These are phyloP conservation scores for Euzetes globulus DNA, from an alignment of 2,888 invertebrate genomes.

Conservation along the genomic window DNA sequence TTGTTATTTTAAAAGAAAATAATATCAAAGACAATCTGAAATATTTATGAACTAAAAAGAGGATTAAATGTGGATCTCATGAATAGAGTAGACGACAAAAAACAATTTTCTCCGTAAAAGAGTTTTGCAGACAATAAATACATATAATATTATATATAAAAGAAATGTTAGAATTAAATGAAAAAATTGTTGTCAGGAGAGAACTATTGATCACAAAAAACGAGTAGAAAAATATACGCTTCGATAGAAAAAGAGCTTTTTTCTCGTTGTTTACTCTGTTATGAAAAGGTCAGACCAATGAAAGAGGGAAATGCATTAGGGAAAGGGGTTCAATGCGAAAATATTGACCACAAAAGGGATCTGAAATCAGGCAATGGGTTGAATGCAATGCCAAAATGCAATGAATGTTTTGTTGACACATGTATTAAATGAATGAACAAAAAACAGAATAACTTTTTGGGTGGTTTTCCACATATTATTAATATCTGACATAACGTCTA, in stretches of 20 bases:
- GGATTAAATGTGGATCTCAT: not conserved
- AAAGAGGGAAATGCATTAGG: not conserved
- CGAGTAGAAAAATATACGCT: not conserved
- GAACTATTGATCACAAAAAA: not conserved
- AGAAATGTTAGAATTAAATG: not conserved
- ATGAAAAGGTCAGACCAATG: constrained; percentile 12
- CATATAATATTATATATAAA: not conserved
- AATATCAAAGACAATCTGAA: not conserved
- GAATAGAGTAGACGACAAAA: not conserved
- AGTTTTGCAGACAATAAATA: not conserved
- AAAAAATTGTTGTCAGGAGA: not conserved
- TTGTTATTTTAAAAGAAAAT: not conserved
- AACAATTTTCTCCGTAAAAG: not conserved
- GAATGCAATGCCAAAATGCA: not conserved
- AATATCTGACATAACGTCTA: not conserved
- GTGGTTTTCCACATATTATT: not conserved
- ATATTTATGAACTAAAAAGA: constrained; percentile 10
- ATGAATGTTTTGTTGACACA: constrained; percentile 9
- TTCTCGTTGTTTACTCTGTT: not conserved
- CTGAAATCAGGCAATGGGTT: not conserved
- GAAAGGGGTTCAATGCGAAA: not conserved
- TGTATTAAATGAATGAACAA: constrained; percentile 15
- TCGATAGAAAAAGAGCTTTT: constrained; percentile 1
- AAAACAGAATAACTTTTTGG: constrained; percentile 26
- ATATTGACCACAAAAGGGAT: constrained; percentile 24